These are phyloP conservation scores for Drosophila bipectinata DNA, from an alignment of 1,140 invertebrate genomes.

Conservation along the genomic window DNA sequence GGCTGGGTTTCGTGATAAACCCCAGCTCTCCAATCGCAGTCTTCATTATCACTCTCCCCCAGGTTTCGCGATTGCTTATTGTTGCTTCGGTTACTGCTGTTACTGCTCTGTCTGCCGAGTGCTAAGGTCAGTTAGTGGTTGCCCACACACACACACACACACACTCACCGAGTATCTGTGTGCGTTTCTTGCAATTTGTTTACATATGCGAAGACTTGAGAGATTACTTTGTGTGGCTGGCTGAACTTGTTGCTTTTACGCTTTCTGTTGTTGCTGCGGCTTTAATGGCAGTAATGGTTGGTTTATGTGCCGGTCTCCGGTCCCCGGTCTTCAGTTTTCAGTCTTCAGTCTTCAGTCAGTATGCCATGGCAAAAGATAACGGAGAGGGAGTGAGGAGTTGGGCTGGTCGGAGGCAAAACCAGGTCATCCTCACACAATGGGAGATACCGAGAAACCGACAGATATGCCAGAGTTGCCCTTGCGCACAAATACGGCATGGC, in stretches of 20 bases:
- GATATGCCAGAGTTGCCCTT: conserved; percentile 31
- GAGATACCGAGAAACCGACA: not conserved
- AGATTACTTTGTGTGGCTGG: conserved; percentile 15
- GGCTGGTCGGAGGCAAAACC: conserved; percentile 31
- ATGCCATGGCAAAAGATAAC: conserved; percentile 48
- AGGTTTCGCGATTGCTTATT: not conserved
- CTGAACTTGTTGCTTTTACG: conserved; percentile 9
- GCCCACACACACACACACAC: conserved; percentile 1
- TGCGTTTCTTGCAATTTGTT: conserved; percentile 56
- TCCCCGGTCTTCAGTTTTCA: conserved; percentile 5
- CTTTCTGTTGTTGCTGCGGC: conserved; percentile 24
- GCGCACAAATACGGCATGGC: not conserved
- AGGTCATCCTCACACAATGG: conserved; percentile 34
- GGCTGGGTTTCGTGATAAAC: no score
- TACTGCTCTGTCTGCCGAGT: conserved; percentile 24
- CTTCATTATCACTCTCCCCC: not conserved
- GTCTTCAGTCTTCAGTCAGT: conserved; percentile 15
- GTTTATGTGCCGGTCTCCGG: conserved; percentile 31
- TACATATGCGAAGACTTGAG: conserved; percentile 38
- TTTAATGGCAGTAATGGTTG: conserved; percentile 43
- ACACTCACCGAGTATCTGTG: no score
- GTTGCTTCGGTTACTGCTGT: conserved; percentile 14
- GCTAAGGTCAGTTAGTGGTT: conserved; percentile 72
- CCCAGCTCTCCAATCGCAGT: not conserved
- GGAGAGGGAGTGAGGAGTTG: conserved; percentile 1